Conservation (phyloP, 2,797 vertebrate genomes). For the Percopsis omiscomaycus region DNA sequence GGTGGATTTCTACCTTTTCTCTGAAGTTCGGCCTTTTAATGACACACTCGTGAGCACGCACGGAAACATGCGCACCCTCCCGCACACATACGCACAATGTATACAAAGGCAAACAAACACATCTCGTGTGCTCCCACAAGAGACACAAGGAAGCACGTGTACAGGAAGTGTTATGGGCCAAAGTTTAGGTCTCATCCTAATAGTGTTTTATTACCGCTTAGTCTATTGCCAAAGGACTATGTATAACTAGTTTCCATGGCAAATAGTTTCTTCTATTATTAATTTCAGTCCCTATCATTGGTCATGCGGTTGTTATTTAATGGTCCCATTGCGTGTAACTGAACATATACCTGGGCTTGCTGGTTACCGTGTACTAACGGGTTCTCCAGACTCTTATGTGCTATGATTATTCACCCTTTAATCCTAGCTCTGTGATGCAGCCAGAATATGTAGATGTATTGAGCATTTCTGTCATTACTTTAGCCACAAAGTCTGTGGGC, state of each 20-base stretch:
- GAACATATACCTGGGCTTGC: background rate
- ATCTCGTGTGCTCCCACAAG: slow-evolving; percentile 13
- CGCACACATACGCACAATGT: slow-evolving; percentile 32
- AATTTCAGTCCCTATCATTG: slow-evolving; percentile 2
- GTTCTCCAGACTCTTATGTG: slow-evolving; percentile 17
- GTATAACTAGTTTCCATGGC: slow-evolving; percentile 8
- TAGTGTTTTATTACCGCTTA: slow-evolving; percentile 22
- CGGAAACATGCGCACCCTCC: background rate
- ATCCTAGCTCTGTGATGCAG: slow-evolving; percentile 21
- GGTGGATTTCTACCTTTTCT: slow-evolving; percentile 72
- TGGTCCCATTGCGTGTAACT: background rate
- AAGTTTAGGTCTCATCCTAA: slow-evolving; percentile 35
- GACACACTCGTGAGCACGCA: slow-evolving; percentile 41
- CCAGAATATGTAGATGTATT: slow-evolving; percentile 44
- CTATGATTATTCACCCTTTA: slow-evolving; percentile 40
- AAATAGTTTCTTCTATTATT: slow-evolving; percentile 2
- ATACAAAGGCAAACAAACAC: slow-evolving; percentile 18
- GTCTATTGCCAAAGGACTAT: background rate
- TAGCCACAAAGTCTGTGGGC: slow-evolving; percentile 56
- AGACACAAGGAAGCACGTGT: slow-evolving; percentile 24
- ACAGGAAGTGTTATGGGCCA: slow-evolving; percentile 15
- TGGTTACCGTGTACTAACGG: slow-evolving; percentile 14
- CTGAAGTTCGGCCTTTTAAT: slow-evolving; percentile 77
- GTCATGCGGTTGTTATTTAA: background rate
- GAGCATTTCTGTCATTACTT: slow-evolving; percentile 56